phyloP scores from a whole-genome alignment of 2,888 invertebrate species.

The Dynastes maya region DNA sequence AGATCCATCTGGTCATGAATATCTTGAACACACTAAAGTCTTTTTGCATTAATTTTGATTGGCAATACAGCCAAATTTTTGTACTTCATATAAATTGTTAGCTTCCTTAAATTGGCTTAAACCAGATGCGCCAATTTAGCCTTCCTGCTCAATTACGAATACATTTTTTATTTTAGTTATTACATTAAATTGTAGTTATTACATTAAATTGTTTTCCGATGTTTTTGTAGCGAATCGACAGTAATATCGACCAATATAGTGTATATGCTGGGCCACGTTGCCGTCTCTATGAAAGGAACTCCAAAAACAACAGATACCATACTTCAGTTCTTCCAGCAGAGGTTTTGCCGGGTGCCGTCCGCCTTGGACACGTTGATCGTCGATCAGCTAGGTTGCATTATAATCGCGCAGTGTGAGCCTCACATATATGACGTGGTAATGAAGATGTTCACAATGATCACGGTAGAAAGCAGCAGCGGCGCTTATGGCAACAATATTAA shows the following conservation, averaged over 20 bases:
- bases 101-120: too few species aligned
- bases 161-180: not conserved
- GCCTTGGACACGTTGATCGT: slow-evolving; percentile 95
- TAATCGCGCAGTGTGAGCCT: slow-evolving; percentile 92
- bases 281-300: slow-evolving; percentile 93
- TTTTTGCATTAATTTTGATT: too few species aligned
- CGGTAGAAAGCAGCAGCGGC: slow-evolving; percentile 91
- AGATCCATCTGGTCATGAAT: too few species aligned
- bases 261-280: slow-evolving; percentile 97
- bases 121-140: too few species aligned
- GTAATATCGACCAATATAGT: slow-evolving; percentile 97
- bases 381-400: slow-evolving; percentile 98
- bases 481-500: slow-evolving; percentile 78
- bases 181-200: not conserved
- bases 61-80: too few species aligned
- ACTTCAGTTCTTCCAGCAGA: slow-evolving; percentile 96
- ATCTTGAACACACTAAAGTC: too few species aligned
- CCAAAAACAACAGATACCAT: slow-evolving; percentile 96
- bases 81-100: too few species aligned
- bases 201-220: not conserved
- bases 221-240: slow-evolving; percentile 83
- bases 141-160: not conserved
- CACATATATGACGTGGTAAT: slow-evolving; percentile 94
- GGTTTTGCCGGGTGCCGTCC: slow-evolving; percentile 94
- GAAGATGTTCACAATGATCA: slow-evolving; percentile 97